Conservation (phyloP, 2,113 vertebrate species). For the Hylia prasina region DNA sequence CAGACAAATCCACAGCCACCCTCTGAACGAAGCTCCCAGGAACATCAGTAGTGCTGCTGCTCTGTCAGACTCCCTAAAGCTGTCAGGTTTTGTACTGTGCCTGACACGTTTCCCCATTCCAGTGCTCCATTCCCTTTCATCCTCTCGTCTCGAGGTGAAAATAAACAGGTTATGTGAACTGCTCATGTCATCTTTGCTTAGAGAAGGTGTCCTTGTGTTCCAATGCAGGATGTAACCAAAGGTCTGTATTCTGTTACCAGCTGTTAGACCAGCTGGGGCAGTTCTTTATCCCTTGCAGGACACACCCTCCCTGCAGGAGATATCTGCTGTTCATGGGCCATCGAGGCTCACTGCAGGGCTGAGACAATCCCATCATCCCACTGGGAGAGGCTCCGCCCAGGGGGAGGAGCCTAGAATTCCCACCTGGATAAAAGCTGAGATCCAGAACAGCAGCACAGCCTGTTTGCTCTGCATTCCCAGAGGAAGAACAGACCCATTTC, state of each 20-base stretch:
- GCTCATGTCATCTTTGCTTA: not conserved
- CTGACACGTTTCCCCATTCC: not conserved
- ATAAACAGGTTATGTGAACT: not conserved
- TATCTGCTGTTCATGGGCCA: too few relatives aligned
- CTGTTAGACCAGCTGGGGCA: not conserved
- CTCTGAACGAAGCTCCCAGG: not conserved
- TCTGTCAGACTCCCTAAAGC: not conserved
- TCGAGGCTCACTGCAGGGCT: too few relatives aligned
- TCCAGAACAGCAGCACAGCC: too few relatives aligned
- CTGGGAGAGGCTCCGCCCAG: too few relatives aligned
- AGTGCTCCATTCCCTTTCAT: not conserved
- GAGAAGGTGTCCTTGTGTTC: not conserved
- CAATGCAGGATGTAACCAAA: not conserved
- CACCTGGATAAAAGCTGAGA: too few relatives aligned
- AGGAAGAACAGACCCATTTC: too few relatives aligned
- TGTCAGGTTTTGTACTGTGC: not conserved
- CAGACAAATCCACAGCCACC: not conserved
- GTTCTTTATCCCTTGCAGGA: too few relatives aligned
- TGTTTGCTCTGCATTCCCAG: too few relatives aligned
- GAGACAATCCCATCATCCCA: too few relatives aligned
- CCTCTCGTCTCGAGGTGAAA: not conserved
- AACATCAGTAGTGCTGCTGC: not conserved
- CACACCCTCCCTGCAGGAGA: too few relatives aligned
- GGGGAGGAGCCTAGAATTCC: too few relatives aligned
- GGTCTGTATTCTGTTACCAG: too few relatives aligned